Percentiles rank a stretch among this genome's conserved stretches.
These are phyloP conservation scores for Pimephales promelas DNA, from an alignment of 2,113 vertebrate species.

Conservation along the genomic window DNA sequence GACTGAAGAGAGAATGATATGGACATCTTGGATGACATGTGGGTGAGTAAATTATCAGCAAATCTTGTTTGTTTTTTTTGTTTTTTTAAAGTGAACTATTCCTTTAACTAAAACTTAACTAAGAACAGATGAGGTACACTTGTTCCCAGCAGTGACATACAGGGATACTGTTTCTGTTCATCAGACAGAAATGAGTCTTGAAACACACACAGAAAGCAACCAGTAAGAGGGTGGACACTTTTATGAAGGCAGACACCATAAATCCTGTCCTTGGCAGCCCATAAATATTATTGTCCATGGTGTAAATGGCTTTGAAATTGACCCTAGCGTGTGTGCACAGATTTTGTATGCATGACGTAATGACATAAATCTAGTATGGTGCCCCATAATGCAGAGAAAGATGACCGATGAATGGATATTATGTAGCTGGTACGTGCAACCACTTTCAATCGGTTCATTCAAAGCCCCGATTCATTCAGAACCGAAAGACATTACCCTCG, in stretches of 20 bases:
- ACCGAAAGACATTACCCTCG: not conserved
- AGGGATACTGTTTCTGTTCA: constrained; percentile 55
- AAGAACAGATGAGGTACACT: not conserved
- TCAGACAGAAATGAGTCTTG: constrained; percentile 47
- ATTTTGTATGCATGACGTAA: constrained; percentile 63
- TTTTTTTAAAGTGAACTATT: too few relatives aligned
- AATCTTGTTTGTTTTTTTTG: too few relatives aligned
- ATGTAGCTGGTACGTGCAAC: constrained; percentile 53
- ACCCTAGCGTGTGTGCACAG: constrained; percentile 59
- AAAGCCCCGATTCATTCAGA: not conserved
- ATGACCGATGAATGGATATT: constrained; percentile 69
- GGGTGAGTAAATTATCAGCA: too few relatives aligned
- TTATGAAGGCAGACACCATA: constrained; percentile 72
- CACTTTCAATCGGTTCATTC: constrained; percentile 52
- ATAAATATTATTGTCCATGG: constrained; percentile 69
- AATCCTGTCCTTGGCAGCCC: constrained; percentile 64
- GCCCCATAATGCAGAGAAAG: constrained; percentile 63
- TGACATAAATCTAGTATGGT: constrained; percentile 48
- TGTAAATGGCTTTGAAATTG: constrained; percentile 68
- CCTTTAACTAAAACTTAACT: too few relatives aligned
- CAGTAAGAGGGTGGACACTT: constrained; percentile 58
- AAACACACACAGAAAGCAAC: constrained; percentile 14
- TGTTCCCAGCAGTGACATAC: constrained; percentile 9
- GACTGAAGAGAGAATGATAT: too few relatives aligned
- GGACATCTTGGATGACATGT: too few relatives aligned